Conservation (phyloP, 2,888 invertebrate genomes). For the Macrophya annulata region DNA sequence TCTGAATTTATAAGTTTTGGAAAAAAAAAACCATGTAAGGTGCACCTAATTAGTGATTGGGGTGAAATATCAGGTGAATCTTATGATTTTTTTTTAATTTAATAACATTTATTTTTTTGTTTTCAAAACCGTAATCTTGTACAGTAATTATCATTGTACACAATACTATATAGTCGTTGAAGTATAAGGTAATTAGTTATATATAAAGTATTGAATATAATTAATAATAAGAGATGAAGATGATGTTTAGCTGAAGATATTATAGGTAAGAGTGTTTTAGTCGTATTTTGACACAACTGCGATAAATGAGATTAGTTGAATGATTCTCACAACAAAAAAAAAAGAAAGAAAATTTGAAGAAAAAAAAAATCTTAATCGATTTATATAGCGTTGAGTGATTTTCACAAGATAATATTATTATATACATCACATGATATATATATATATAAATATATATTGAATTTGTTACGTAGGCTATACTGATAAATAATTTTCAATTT, state of each 20-base stretch:
- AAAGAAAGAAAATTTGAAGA: constrained; percentile 31
- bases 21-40: not conserved
- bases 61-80: not conserved
- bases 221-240: constrained; percentile 59
- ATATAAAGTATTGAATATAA: constrained; percentile 57
- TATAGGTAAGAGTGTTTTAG: constrained; percentile 57
- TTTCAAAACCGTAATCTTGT: constrained; percentile 24
- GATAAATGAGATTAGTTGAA: constrained; percentile 56
- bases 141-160: constrained; percentile 50
- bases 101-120: not conserved
- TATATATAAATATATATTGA: constrained; percentile 58
- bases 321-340: constrained; percentile 42
- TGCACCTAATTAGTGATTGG: not conserved
- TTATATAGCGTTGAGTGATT: constrained; percentile 50
- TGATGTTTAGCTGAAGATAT: constrained; percentile 31
- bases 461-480: constrained; percentile 62
- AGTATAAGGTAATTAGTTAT: constrained; percentile 56
- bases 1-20: constrained; percentile 21
- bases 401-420: constrained; percentile 49
- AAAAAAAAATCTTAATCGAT: constrained; percentile 18
- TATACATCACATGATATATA: constrained; percentile 25
- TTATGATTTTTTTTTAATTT: not conserved
- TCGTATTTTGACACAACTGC: constrained; percentile 73
- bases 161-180: constrained; percentile 56
- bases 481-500: constrained; percentile 52